Evolutionary conservation across 2,888 invertebrate genomes (phyloP).

Genomic region (Plagodis pulveraria): DNA sequence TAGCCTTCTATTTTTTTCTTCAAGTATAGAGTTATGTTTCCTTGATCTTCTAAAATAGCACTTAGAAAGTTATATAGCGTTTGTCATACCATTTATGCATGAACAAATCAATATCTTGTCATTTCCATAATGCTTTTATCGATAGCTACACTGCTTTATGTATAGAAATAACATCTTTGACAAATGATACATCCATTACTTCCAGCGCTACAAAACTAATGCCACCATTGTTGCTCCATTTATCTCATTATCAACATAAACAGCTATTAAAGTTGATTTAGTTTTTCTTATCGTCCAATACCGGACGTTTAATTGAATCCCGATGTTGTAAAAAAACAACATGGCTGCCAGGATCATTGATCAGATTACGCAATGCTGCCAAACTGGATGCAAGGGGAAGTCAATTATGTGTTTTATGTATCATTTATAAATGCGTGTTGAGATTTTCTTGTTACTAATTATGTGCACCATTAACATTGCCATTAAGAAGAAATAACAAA

Average conservation of each 20-base stretch:
- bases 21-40: too few relatives aligned
- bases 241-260: constrained; percentile 56
- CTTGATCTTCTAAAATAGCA: not conserved
- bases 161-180: constrained; percentile 35
- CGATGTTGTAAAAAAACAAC: constrained; percentile 63
- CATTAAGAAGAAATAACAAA: constrained; percentile 2
- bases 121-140: constrained; percentile 12
- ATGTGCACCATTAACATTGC: constrained; percentile 7
- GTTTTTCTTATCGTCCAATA: constrained; percentile 58
- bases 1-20: too few relatives aligned
- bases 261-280: constrained; percentile 52
- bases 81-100: not conserved
- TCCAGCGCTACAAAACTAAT: constrained; percentile 47
- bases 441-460: constrained; percentile 26
- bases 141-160: constrained; percentile 8
- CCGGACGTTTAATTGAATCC: constrained; percentile 76
- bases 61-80: not conserved
- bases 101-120: too few relatives aligned
- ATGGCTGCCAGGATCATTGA: constrained; percentile 75
- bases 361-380: constrained; percentile 81
- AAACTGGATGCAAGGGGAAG: constrained; percentile 74
- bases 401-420: constrained; percentile 69
- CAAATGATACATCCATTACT: constrained; percentile 48
- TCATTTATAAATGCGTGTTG: constrained; percentile 21
- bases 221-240: constrained; percentile 53